Evolutionary conservation across 2,797 vertebrate genomes (phyloP).

Genomic region (Buceros bicornis): DNA sequence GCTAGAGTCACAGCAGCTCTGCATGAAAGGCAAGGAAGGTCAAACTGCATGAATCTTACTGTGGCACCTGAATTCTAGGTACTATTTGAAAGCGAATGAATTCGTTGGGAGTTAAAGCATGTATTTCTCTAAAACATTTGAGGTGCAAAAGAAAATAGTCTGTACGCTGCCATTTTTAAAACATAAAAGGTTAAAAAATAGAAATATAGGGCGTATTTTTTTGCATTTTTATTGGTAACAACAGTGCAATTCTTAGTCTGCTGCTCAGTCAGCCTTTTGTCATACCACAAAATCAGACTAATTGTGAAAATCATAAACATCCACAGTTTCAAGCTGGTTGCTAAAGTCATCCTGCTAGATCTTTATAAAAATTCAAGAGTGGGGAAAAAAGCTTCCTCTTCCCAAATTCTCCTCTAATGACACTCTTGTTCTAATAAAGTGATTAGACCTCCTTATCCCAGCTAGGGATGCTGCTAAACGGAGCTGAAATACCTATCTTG

Average conservation of each 20-base stretch:
- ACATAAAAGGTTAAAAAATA: background rate
- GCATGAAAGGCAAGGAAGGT: background rate
- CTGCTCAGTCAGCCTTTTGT: conserved; percentile 9
- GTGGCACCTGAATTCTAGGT: background rate
- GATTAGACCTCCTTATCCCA: conserved; percentile 71
- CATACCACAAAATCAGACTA: background rate
- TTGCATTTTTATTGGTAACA: background rate
- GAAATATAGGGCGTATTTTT: background rate
- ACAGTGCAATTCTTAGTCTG: background rate
- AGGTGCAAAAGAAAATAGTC: background rate
- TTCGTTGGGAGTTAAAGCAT: background rate
- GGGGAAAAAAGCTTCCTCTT: background rate
- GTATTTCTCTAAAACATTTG: background rate
- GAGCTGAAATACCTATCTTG: conserved; percentile 72
- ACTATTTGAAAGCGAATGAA: background rate
- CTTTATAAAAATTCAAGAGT: conserved; percentile 8
- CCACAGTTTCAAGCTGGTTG: background rate
- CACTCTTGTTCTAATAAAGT: conserved; percentile 64
- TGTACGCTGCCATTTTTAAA: background rate
- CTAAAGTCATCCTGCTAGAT: conserved; percentile 6
- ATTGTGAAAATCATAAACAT: conserved; percentile 42
- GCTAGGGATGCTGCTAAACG: conserved; percentile 67
- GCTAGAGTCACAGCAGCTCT: background rate
- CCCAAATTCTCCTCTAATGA: conserved; percentile 56
- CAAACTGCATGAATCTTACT: background rate